Evolutionary conservation across 1,140 invertebrate species (phyloP).

Genomic region (Cydia strobilella): DNA sequence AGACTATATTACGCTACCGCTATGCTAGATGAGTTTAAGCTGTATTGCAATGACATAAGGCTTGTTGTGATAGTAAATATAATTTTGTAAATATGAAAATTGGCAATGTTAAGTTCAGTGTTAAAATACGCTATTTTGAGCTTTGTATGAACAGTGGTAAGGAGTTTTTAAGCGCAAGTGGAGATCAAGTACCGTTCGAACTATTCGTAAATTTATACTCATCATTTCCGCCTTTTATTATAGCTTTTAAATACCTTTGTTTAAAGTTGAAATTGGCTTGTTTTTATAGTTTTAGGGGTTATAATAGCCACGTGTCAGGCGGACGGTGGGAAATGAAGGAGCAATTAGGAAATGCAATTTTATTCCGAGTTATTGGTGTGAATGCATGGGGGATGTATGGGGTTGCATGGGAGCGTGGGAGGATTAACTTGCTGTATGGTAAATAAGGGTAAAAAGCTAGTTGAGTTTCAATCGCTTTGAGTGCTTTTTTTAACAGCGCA

Average conservation of each 20-base stretch:
- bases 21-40: conserved; percentile 23
- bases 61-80: conserved; percentile 3
- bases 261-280: conserved; percentile 36
- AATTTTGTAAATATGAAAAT: conserved; percentile 33
- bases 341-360: conserved; percentile 75
- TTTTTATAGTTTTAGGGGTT: conserved; percentile 41
- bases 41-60: conserved; percentile 33
- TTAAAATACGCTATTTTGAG: conserved; percentile 1
- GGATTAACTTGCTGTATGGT: conserved; percentile 33
- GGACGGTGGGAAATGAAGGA: conserved; percentile 65
- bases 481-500: conserved; percentile 1
- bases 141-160: not conserved
- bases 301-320: conserved; percentile 65
- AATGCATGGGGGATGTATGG: conserved; percentile 40
- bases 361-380: conserved; percentile 58
- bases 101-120: conserved; percentile 23
- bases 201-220: not conserved
- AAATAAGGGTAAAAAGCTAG: conserved; percentile 28
- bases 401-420: conserved; percentile 54
- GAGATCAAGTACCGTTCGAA: conserved; percentile 16
- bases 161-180: not conserved
- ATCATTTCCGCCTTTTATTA: not conserved
- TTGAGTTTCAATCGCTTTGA: conserved; percentile 14
- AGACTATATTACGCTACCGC: not conserved
- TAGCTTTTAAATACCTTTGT: not conserved